A percentile compares a stretch with the other conserved stretches of the same genome.
phyloP scores from a whole-genome alignment of 2,888 invertebrate genomes.

The Pegoplata infirma region DNA sequence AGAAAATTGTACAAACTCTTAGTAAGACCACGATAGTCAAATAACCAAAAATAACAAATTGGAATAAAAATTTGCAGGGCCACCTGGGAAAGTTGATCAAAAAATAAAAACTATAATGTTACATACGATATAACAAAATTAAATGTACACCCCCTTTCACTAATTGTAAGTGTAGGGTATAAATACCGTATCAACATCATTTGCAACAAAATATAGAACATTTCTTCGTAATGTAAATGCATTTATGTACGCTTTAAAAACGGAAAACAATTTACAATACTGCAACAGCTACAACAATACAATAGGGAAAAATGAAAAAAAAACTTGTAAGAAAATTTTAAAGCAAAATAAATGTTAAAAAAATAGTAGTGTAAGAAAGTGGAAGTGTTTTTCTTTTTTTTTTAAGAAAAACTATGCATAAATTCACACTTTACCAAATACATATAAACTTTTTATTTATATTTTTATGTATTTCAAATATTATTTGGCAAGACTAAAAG shows the following conservation, averaged over 20 bases:
- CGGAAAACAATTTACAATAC: slow-evolving; percentile 42
- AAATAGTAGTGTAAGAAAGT: neutral
- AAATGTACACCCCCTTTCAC: no score
- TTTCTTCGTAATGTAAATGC: slow-evolving; percentile 34
- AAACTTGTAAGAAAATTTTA: neutral
- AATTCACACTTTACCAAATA: neutral
- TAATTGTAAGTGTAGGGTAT: no score
- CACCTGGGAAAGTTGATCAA: no score
- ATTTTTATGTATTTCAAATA: neutral
- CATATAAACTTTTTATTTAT: neutral
- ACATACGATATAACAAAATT: no score
- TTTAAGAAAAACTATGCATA: neutral
- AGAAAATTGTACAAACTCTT: no score
- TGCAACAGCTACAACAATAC: neutral
- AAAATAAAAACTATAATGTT: no score
- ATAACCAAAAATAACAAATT: no score
- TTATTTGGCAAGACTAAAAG: neutral
- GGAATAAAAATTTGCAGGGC: no score
- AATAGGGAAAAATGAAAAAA: neutral
- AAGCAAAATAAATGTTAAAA: neutral
- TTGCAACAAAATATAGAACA: neutral
- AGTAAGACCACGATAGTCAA: no score
- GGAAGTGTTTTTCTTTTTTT: neutral
- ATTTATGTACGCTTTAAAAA: slow-evolving; percentile 24
- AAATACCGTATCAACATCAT: no score